Evolutionary conservation across 2,888 invertebrate species (phyloP), one percentile per base, ranked within the genome.

Genomic region (Apoda limacodes): DNA sequence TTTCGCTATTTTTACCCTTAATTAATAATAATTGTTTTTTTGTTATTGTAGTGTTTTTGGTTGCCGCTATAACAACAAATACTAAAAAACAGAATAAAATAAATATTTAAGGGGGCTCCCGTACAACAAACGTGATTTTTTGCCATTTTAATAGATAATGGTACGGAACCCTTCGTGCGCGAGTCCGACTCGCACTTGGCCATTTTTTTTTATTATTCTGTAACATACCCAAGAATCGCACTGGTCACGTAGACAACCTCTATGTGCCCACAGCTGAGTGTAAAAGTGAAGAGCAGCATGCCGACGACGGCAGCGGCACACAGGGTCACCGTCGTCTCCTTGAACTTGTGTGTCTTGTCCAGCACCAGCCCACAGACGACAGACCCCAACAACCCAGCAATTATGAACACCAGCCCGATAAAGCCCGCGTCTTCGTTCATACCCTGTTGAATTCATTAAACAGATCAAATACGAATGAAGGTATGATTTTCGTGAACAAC

Each of bases 321-420:
- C 7, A 98, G 91, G 0, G 87, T 88, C 11, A 98, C 78, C 2
- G 98, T 97, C 4, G 96, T 97, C 74, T 93, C 92, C 92, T 98
- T 98, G 83, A 93, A 98, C 57, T 86, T 87, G 60, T 95, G 95
- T 4, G 94, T 96, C 78, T 89, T 93, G 74, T 98, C 98, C 42
- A 98, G 82, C 47, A 94, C 82, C 31, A 95, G 76, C 9, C 98
- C 98, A 50, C 94, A 93, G 1, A 92, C 80, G 4, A 98, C 91
- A 0, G 97, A 95, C 2, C 98, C 98, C 4, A 89, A 56, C 89
- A 98, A 95, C 14, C 98, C 98, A 3, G 95, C 90, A 12, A 97
- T 83, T 1, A 98, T 93, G 47, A 98, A 92, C 29, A 92, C 87
- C 26, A 98, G 72, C 0, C 98, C 98, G 49, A 98, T 95, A 40